Conservation (phyloP, 2,888 invertebrate genomes). For the Amphiduros pacificus region DNA sequence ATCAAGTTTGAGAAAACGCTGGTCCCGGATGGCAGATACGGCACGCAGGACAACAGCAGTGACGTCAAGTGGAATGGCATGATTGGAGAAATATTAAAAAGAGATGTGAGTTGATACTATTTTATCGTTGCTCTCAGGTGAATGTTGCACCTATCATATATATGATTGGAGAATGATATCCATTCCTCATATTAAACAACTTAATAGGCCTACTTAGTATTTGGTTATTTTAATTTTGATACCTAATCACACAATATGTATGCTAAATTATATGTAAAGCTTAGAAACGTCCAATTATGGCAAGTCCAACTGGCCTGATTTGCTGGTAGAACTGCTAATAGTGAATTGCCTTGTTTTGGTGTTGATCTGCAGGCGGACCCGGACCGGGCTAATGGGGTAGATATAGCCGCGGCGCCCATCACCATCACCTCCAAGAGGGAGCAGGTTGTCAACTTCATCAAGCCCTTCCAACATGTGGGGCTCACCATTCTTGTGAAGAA, state of each 20-base stretch:
- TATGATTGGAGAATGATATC: too few relatives aligned
- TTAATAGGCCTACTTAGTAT: too few relatives aligned
- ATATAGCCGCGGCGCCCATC: constrained; percentile 16
- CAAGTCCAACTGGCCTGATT: too few relatives aligned
- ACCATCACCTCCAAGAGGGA: constrained; percentile 9
- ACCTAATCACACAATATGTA: too few relatives aligned
- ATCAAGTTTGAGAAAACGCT: constrained; percentile 1
- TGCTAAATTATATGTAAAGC: background rate
- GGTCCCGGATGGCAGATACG: constrained; percentile 2
- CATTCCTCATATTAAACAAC: too few relatives aligned
- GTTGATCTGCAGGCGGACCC: background rate
- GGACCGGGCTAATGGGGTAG: constrained; percentile 7
- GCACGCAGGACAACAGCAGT: background rate
- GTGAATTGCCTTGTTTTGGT: too few relatives aligned
- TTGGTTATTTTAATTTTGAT: too few relatives aligned
- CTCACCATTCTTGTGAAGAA: constrained; percentile 24
- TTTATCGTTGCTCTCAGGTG: too few relatives aligned
- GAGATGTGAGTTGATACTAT: too few relatives aligned
- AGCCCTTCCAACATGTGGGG: constrained; percentile 27
- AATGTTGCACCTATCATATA: too few relatives aligned
- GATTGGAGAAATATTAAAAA: constrained; percentile 23
- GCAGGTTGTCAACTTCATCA: constrained; percentile 23
- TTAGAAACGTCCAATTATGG: constrained; percentile 3
- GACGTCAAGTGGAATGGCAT: constrained; percentile 19
- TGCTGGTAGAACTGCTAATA: too few relatives aligned